Evolutionary conservation across 2,888 invertebrate genomes (phyloP).

Genomic region (Pherbina coryleti): DNA sequence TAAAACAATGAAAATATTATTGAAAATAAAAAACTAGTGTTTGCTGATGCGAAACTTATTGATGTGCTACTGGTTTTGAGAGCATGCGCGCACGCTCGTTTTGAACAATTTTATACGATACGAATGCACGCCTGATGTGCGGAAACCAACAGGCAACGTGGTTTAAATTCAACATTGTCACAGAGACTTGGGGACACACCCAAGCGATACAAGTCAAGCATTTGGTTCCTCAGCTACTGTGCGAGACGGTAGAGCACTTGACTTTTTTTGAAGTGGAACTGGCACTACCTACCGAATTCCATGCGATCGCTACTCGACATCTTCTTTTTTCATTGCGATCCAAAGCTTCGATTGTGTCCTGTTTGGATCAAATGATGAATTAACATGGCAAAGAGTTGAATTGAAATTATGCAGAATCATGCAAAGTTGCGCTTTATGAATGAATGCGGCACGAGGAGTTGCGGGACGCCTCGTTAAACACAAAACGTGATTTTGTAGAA

Average conservation of each 20-base stretch:
- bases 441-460: background rate
- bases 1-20: slow-evolving; percentile 10
- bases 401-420: slow-evolving; percentile 46
- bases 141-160: background rate
- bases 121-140: background rate
- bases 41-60: slow-evolving; percentile 28
- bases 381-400: slow-evolving; percentile 26
- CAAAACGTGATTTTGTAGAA: background rate
- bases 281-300: slow-evolving; percentile 4
- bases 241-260: background rate
- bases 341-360: slow-evolving; percentile 28
- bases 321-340: slow-evolving; percentile 15
- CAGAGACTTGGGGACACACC: slow-evolving; percentile 10
- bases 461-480: background rate
- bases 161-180: background rate
- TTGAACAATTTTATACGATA: slow-evolving; percentile 25
- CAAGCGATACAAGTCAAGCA: background rate
- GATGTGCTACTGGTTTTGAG: slow-evolving; percentile 38
- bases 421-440: slow-evolving; percentile 36
- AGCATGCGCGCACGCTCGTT: slow-evolving; percentile 33
- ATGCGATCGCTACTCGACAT: background rate
- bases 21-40: slow-evolving; percentile 19
- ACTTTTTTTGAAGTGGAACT: background rate
- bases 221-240: background rate
- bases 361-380: slow-evolving; percentile 32